Conservation (phyloP, 2,113 vertebrate genomes). For the Ailurus styani region DNA sequence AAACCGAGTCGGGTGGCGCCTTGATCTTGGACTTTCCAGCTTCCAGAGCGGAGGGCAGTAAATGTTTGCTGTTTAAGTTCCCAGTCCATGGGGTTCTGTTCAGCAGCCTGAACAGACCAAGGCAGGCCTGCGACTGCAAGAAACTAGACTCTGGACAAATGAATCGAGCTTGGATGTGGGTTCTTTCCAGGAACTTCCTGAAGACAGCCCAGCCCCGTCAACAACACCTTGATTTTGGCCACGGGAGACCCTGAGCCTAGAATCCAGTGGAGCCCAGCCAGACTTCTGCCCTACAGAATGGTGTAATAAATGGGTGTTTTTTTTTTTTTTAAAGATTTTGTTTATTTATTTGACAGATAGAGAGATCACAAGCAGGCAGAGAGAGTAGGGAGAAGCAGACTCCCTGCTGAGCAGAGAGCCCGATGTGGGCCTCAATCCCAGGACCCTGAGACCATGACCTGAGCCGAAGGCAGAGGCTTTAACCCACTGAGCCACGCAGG, state of each 20-base stretch:
- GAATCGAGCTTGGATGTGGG: neutral
- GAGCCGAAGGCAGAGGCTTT: too few species aligned
- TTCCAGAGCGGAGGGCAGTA: neutral
- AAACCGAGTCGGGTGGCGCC: neutral
- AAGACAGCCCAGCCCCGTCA: too few species aligned
- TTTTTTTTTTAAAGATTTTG: too few species aligned
- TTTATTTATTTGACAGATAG: too few species aligned
- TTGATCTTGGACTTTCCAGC: neutral
- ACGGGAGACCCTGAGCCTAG: neutral
- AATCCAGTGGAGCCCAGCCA: neutral
- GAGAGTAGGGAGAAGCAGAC: too few species aligned
- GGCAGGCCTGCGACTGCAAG: neutral
- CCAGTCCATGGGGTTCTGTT: neutral
- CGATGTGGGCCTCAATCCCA: too few species aligned
- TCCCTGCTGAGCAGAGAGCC: too few species aligned
- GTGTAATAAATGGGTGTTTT: too few species aligned
- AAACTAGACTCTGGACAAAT: neutral
- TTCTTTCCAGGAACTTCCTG: neutral
- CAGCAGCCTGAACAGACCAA: rapidly evolving
- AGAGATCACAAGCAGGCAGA: too few species aligned
- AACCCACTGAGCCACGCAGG: too few species aligned
- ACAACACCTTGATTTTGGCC: neutral
- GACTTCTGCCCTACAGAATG: neutral
- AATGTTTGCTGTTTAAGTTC: neutral
- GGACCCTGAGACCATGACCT: too few species aligned